phyloP scores from a whole-genome alignment of 2,888 invertebrate species.

The Agrochola lychnidis region DNA sequence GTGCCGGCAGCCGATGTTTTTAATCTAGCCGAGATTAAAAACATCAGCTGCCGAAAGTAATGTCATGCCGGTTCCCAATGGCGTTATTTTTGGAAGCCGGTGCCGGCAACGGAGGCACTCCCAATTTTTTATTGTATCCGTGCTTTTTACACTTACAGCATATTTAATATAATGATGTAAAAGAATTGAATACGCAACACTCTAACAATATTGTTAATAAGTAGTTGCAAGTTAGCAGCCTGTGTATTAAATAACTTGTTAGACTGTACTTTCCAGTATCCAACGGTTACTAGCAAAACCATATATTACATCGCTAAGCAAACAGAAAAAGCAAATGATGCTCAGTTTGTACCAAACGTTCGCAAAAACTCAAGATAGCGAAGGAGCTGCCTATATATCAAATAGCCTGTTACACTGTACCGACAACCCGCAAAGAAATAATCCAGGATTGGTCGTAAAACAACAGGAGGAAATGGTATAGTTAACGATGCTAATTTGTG shows the following conservation, averaged over 20 bases:
- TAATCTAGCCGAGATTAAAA: too few species aligned
- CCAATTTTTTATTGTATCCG: neutral
- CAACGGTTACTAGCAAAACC: conserved; percentile 6
- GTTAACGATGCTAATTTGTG: conserved; percentile 56
- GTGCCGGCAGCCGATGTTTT: too few species aligned
- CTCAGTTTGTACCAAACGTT: conserved; percentile 44
- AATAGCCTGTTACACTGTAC: neutral
- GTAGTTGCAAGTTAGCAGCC: too few species aligned
- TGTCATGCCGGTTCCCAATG: too few species aligned
- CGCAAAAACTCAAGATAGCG: conserved; percentile 53
- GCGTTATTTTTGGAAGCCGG: too few species aligned
- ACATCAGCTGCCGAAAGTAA: too few species aligned
- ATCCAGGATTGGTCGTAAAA: conserved; percentile 54
- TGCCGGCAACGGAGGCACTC: too few species aligned
- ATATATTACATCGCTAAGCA: conserved; percentile 49
- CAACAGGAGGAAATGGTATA: conserved; percentile 28
- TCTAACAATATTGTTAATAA: neutral
- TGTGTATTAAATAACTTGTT: neutral
- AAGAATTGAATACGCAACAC: too few species aligned
- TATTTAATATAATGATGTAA: neutral
- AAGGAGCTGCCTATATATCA: neutral
- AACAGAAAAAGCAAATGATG: conserved; percentile 54
- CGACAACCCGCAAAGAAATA: conserved; percentile 49
- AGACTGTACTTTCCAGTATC: neutral
- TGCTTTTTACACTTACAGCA: neutral